Conservation (phyloP, 2,888 invertebrate species). For the Mayetiola destructor region DNA sequence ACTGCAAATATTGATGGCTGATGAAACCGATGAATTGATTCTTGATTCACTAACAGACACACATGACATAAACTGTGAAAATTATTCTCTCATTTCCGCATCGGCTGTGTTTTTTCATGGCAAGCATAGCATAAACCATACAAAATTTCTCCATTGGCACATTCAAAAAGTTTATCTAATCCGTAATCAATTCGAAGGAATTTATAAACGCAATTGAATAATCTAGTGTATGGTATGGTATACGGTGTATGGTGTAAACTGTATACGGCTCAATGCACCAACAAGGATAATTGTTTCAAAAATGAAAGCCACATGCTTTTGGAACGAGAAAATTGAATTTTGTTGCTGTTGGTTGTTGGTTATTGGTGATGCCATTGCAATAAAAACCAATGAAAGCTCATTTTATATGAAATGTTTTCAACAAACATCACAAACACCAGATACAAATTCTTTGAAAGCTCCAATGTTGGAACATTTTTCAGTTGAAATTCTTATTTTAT, state of each 20-base stretch:
- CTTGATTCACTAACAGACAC: not conserved
- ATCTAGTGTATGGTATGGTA: not conserved
- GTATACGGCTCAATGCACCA: too few species aligned
- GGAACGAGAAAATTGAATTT: constrained; percentile 5
- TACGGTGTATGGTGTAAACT: too few species aligned
- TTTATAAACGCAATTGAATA: not conserved
- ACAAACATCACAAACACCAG: too few species aligned
- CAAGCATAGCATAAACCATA: too few species aligned
- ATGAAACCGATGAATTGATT: not conserved
- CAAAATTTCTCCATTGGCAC: too few species aligned
- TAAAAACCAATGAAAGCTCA: too few species aligned
- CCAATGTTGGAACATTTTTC: too few species aligned
- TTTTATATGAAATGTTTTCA: too few species aligned
- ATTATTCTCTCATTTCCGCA: not conserved
- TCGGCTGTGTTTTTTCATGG: not conserved
- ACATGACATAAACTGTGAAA: not conserved
- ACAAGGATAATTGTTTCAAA: too few species aligned
- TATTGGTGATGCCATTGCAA: too few species aligned
- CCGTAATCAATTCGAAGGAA: not conserved
- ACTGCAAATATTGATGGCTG: not conserved
- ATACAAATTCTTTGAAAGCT: too few species aligned
- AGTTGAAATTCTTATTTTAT: too few species aligned
- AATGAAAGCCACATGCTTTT: constrained; percentile 2
- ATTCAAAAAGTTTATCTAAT: not conserved
- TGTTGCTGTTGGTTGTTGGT: not conserved